Conservation (phyloP, 2,888 invertebrate genomes). For the Hanleya hanleyi region DNA sequence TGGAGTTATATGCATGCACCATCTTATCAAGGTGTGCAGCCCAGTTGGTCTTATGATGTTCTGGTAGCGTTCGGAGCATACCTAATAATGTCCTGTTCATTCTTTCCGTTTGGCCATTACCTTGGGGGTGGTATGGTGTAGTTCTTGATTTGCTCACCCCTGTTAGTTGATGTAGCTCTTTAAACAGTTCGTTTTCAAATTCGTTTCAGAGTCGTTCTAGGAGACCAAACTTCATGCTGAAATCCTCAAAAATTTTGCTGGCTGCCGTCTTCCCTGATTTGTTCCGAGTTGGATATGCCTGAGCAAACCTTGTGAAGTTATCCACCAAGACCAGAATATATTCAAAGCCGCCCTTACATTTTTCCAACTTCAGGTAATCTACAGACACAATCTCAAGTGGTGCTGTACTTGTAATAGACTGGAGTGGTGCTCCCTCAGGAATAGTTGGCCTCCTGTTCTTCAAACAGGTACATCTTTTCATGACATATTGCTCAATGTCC, state of each 20-base stretch:
- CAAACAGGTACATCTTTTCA: slow-evolving; percentile 15
- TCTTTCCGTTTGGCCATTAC: slow-evolving; percentile 19
- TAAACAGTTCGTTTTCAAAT: slow-evolving; percentile 20
- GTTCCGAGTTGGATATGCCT: slow-evolving; percentile 25
- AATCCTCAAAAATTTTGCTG: too few species aligned
- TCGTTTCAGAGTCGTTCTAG: slow-evolving; percentile 15
- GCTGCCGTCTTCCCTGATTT: slow-evolving; percentile 16
- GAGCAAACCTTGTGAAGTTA: slow-evolving; percentile 24
- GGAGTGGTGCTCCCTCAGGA: neutral
- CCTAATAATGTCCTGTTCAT: too few species aligned
- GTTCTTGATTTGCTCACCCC: slow-evolving; percentile 14
- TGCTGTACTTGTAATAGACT: neutral
- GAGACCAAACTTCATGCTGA: slow-evolving; percentile 15
- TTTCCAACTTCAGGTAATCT: neutral
- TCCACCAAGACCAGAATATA: slow-evolving; percentile 18
- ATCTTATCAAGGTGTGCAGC: neutral
- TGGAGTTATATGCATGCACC: neutral
- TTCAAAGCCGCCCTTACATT: slow-evolving; percentile 12
- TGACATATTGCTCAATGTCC: slow-evolving; percentile 19
- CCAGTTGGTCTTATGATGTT: neutral
- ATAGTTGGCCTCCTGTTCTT: slow-evolving; percentile 12
- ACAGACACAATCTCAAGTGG: neutral
- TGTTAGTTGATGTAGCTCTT: slow-evolving; percentile 2
- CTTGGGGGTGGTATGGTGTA: slow-evolving; percentile 15
- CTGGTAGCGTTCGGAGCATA: slow-evolving; percentile 13